phyloP scores from a whole-genome alignment of 2,113 vertebrate genomes.

The Scalopus aquaticus region DNA sequence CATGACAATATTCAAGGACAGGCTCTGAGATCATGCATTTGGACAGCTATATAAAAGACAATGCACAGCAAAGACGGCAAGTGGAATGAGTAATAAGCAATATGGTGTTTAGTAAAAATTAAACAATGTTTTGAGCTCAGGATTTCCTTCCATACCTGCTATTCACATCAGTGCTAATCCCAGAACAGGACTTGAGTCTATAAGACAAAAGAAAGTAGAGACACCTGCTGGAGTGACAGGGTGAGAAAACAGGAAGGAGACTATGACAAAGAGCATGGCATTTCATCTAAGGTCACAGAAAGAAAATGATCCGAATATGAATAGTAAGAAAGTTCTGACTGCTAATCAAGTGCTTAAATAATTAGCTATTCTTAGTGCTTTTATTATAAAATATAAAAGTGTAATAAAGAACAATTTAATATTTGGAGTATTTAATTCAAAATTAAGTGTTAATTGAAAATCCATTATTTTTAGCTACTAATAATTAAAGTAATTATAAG shows the following conservation, averaged over 20 bases:
- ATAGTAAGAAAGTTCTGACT: not conserved
- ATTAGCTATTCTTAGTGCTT: constrained; percentile 10
- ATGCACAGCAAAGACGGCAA: constrained; percentile 33
- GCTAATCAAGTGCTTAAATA: constrained; percentile 2
- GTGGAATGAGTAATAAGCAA: constrained; percentile 64
- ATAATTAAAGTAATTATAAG: constrained; percentile 62
- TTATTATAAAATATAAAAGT: constrained; percentile 55
- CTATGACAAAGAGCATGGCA: constrained; percentile 55
- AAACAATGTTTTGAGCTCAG: constrained; percentile 72
- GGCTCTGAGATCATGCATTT: constrained; percentile 56
- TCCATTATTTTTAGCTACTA: constrained; percentile 71
- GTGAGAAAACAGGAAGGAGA: constrained; percentile 71
- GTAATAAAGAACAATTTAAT: constrained; percentile 70
- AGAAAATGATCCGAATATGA: constrained; percentile 2
- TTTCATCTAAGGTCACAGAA: constrained; percentile 64
- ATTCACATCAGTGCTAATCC: constrained; percentile 61
- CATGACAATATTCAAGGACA: constrained; percentile 48
- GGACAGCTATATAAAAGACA: constrained; percentile 52
- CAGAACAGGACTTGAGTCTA: constrained; percentile 33
- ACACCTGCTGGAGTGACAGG: constrained; percentile 77
- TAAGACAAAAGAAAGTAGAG: constrained; percentile 75
- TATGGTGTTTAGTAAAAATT: constrained; percentile 53
- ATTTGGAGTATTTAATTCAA: constrained; percentile 71
- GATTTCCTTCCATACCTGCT: constrained; percentile 71
- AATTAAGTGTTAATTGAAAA: constrained; percentile 78